Conservation (phyloP, 2,797 vertebrate genomes). For the Periophthalmus magnuspinnatus region DNA sequence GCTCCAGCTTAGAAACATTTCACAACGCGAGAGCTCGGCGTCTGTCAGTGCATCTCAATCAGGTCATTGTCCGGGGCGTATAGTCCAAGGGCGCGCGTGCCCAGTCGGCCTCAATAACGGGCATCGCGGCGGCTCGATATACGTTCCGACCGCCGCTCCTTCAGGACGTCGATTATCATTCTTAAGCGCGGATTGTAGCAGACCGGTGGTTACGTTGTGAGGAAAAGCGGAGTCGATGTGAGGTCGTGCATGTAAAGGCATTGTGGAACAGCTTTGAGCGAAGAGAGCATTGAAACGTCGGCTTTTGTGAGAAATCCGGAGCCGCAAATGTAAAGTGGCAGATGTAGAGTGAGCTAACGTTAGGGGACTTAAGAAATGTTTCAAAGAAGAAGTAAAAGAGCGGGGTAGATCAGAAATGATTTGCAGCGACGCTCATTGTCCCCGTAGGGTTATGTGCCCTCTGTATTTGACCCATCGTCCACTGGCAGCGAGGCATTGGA, state of each 20-base stretch:
- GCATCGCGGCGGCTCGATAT: not conserved
- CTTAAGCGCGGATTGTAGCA: slow-evolving; percentile 16
- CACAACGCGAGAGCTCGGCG: slow-evolving; percentile 39
- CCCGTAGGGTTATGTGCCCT: too few relatives aligned
- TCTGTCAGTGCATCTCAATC: slow-evolving; percentile 64
- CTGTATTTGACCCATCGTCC: not conserved
- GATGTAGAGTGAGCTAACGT: not conserved
- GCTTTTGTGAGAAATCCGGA: not conserved
- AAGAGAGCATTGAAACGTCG: not conserved
- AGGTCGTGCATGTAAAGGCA: slow-evolving; percentile 7
- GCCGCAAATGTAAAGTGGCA: not conserved
- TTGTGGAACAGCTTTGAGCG: not conserved
- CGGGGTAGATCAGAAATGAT: too few relatives aligned
- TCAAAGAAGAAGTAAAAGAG: too few relatives aligned
- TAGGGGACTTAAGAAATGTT: too few relatives aligned
- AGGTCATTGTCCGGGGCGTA: slow-evolving; percentile 51
- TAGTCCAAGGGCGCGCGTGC: slow-evolving; percentile 53
- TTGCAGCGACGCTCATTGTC: too few relatives aligned
- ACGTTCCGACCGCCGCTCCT: slow-evolving; percentile 17
- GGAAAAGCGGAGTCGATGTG: not conserved
- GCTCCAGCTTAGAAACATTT: slow-evolving; percentile 51
- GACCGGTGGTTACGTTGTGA: not conserved
- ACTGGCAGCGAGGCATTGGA: not conserved
- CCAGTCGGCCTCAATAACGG: slow-evolving; percentile 26
- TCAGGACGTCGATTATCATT: slow-evolving; percentile 32